Evolutionary conservation across 2,113 vertebrate species (phyloP), one percentile per base, ranked within the genome.

Genomic region (Pipra filicauda): DNA sequence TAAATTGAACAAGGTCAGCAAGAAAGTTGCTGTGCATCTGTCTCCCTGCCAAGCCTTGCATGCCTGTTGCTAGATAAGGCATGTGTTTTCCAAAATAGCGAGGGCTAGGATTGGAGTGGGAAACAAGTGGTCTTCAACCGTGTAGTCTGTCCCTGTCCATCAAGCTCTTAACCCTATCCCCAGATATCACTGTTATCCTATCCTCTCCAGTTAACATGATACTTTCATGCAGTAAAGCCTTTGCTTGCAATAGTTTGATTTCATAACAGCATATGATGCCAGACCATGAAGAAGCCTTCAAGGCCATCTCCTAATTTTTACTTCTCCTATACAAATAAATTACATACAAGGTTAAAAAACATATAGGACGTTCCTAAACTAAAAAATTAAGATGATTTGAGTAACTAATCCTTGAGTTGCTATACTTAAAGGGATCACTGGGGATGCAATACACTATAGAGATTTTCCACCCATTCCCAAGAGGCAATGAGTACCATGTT

Each of bases 61-160:
- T 96, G 78, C 96, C 97, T 97, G 93, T 97, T 94, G 96, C 98
- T 99, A 98, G 97, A 99, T 98, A 99, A 99, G 98, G 98, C 96
- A 98, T 98, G 97, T 85, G 96, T 91, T 97, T 98, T 99, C 98
- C 98, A 99, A 99, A 99, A 99, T 99, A 99, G 99, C 97, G 79
- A 84, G 92, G 91, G 74, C 87, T 89, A 93, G 95, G 98, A 99
- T 98, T 99, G 99, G 98, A 98, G 79, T 55, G 33, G 88, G 98
- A 85, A 96, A 97, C 98, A 98, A 97, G 97, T 97, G 96, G 91
- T 98, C 97, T 95, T 89, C 91, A 84, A 72, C 89, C 41, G 33
- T 80, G 64, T 92, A 97, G 96, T 97, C 98, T 98, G 98, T 96
- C 97, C 73, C 96, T 98, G 98, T 99, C 99, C 97, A 97, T 99